A percentile compares a stretch with the other conserved stretches of the same genome.
These are phyloP conservation scores for Drosophila malerkotliana DNA, from an alignment of 1,140 invertebrate species.

Conservation along the genomic window DNA sequence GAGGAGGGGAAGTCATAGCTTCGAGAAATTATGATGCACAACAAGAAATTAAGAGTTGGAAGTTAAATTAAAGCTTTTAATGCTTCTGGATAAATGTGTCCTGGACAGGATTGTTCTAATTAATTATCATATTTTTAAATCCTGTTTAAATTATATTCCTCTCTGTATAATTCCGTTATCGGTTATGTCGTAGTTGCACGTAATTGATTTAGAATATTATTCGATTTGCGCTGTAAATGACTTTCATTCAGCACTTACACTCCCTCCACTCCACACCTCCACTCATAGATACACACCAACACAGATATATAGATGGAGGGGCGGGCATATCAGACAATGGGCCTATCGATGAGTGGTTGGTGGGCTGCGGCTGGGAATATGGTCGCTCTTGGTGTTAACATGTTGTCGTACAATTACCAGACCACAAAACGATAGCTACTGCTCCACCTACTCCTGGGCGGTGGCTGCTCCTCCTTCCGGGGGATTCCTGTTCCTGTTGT, in stretches of 20 bases:
- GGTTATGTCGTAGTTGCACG: slow-evolving; percentile 65
- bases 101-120: too few species aligned
- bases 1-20: too few species aligned
- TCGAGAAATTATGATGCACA: neutral
- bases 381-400: slow-evolving; percentile 70
- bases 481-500: slow-evolving; percentile 21
- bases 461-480: neutral
- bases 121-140: neutral
- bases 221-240: slow-evolving; percentile 79
- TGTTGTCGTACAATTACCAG: slow-evolving; percentile 77
- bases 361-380: slow-evolving; percentile 30
- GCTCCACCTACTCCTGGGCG: neutral
- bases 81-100: too few species aligned
- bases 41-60: neutral
- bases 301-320: slow-evolving; percentile 6
- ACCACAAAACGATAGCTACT: slow-evolving; percentile 47
- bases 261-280: slow-evolving; percentile 7
- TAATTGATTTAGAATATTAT: slow-evolving; percentile 81
- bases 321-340: slow-evolving; percentile 38
- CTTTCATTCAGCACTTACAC: slow-evolving; percentile 61
- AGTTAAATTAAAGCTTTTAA: too few species aligned
- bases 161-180: slow-evolving; percentile 35
- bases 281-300: slow-evolving; percentile 10
- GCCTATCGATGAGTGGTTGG: slow-evolving; percentile 33
- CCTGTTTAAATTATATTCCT: neutral